These are phyloP conservation scores for Furcifer pardalis DNA, from an alignment of 2,797 vertebrate species.

Conservation along the genomic window DNA sequence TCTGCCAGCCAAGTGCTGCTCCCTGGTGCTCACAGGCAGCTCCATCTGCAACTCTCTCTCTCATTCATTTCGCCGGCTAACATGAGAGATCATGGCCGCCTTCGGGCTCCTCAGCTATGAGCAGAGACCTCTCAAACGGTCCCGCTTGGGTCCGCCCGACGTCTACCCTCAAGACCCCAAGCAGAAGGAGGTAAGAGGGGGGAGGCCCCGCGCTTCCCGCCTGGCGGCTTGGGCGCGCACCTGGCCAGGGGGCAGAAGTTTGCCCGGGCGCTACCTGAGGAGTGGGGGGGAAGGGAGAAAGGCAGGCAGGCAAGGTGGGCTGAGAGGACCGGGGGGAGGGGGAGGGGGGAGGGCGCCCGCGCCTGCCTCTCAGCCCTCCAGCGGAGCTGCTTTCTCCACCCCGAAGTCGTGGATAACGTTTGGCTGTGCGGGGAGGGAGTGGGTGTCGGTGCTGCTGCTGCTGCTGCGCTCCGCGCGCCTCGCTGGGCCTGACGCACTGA, in stretches of 20 bases:
- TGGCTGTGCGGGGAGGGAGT: background rate
- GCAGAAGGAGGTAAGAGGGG: constrained; percentile 76
- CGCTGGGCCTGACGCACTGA: constrained; percentile 31
- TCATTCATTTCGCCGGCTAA: constrained; percentile 72
- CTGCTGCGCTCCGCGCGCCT: background rate
- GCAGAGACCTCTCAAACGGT: constrained; percentile 76
- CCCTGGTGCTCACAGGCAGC: constrained; percentile 73
- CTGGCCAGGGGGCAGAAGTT: constrained; percentile 61
- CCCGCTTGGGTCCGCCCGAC: constrained; percentile 77
- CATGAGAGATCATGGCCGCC: constrained; percentile 80
- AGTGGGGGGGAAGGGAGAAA: constrained; percentile 19
- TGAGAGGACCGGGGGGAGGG: background rate
- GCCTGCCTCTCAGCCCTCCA: background rate
- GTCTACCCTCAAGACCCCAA: constrained; percentile 79
- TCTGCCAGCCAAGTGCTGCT: constrained; percentile 73
- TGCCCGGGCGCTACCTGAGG: constrained; percentile 36
- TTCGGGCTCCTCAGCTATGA: constrained; percentile 79
- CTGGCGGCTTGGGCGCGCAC: background rate
- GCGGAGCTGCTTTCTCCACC: background rate
- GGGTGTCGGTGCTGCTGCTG: background rate
- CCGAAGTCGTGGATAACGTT: background rate
- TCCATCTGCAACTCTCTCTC: constrained; percentile 54
- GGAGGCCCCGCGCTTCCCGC: constrained; percentile 10
- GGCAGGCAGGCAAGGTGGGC: background rate
- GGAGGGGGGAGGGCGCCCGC: background rate